Base-by-base conservation (phyloP, 2,113 vertebrate species). In the Sterna hirundo region DNA sequence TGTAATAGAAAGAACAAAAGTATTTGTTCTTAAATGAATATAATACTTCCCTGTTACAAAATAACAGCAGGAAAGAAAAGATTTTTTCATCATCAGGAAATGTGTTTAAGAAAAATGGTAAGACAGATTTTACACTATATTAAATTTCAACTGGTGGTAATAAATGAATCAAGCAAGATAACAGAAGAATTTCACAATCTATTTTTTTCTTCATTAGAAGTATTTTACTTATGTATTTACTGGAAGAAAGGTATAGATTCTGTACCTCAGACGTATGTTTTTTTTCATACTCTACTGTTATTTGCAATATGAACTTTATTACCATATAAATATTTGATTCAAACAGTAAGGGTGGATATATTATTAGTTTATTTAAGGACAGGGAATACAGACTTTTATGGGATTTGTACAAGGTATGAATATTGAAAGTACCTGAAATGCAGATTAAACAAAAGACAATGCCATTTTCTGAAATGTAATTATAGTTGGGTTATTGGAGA, bases 21-120 rank as follows among this genome's bases (percentile, higher is more conserved):
- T 21, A 93, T 97, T 96, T 94, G 10, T 80, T 95, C 79, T 96
- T 89, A 95, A 96, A 95, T 95, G 96, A 96, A 95, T 66, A 16
- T 47, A 90, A n/a, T 47, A 84, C 64, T 66, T 75, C 52, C 29
- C 11, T 83, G 15, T 76, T 91, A 82, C 29, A 91, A 77, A 93
- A 90, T 71, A 86, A 94, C 64, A 96, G 75, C 66, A 94, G 88
- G 83, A 69, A 94, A 82, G 26, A n/a, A 77, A 92, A 89, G 47
- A 13, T 3, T 79, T 92, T 92, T 96, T 83, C 44, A 94, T 87
- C 54, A 77, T 8, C 29, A 75, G 44, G 80, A 94, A 85, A 61
- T 72, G 16, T 83, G 21, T 69, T 94, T 92, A 93, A 96, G 90
- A 71, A 78, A 96, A 94, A 70, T 44, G 51, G 11, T 85, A 65